Evolutionary conservation across 2,113 vertebrate species (phyloP).

Genomic region (Pitta sordida): DNA sequence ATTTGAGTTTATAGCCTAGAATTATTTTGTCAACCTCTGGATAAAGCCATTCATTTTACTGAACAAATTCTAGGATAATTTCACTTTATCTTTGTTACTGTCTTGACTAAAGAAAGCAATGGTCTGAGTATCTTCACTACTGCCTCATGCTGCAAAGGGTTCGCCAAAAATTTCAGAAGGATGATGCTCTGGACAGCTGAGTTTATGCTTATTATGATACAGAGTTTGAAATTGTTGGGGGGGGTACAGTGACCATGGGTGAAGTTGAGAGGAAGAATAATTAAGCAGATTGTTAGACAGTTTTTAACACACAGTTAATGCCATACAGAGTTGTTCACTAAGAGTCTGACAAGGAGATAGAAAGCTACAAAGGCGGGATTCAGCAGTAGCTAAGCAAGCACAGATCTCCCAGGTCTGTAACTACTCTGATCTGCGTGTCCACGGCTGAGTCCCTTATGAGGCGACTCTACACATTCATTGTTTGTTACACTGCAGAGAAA

Average conservation of each 20-base stretch:
- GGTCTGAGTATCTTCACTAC: not conserved
- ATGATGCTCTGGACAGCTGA: not conserved
- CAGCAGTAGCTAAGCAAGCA: not conserved
- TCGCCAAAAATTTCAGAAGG: not conserved
- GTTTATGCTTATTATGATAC: not conserved
- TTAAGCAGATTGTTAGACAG: not conserved
- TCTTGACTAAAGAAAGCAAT: not conserved
- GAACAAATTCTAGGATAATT: not conserved
- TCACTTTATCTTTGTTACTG: not conserved
- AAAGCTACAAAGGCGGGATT: not conserved
- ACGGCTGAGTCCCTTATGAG: not conserved
- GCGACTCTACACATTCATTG: not conserved
- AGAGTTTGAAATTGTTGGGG: not conserved
- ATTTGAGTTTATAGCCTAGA: conserved; percentile 10
- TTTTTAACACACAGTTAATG: not conserved
- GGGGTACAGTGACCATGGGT: not conserved
- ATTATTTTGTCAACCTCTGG: not conserved
- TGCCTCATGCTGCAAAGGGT: not conserved
- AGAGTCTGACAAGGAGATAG: not conserved
- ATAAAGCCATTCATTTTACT: not conserved
- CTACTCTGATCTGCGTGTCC: not conserved
- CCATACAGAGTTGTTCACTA: not conserved
- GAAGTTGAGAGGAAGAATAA: not conserved
- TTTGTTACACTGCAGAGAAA: not conserved
- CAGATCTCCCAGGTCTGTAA: not conserved